A percentile compares a stretch with the other conserved stretches of the same genome.
Evolutionary conservation across 2,113 vertebrate genomes (phyloP).

Genomic region (Perccottus glenii): DNA sequence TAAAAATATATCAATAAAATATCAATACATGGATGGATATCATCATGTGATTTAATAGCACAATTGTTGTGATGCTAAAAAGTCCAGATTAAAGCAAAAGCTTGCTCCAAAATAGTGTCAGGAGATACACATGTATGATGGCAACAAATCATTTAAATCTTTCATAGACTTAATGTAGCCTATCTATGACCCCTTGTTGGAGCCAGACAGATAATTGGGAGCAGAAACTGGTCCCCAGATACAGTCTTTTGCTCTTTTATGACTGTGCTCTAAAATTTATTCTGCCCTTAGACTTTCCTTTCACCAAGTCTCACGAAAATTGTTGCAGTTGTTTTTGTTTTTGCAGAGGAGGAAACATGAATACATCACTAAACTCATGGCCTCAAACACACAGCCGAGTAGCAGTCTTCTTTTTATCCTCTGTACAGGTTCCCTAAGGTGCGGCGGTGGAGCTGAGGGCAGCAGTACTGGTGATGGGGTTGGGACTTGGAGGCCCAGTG

Average conservation of each 20-base stretch:
- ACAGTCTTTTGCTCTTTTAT: background rate
- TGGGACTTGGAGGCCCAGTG: conserved; percentile 17
- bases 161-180: no score
- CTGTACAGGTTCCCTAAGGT: background rate
- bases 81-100: no score
- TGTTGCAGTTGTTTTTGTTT: background rate
- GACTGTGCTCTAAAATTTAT: background rate
- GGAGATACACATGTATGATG: background rate
- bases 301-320: background rate
- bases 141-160: background rate
- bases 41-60: no score
- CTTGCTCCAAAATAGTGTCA: background rate
- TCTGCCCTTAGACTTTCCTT: background rate
- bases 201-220: background rate
- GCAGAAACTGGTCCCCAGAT: background rate
- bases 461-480: conserved; percentile 12
- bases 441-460: conserved; percentile 15
- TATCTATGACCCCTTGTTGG: background rate
- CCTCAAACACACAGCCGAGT: background rate
- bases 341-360: background rate
- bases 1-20: no score
- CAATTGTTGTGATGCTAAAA: no score
- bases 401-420: background rate
- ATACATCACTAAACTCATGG: background rate
- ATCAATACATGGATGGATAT: no score